Conservation (phyloP, 2,888 invertebrate genomes). For the Hypselothyrea guttata region DNA sequence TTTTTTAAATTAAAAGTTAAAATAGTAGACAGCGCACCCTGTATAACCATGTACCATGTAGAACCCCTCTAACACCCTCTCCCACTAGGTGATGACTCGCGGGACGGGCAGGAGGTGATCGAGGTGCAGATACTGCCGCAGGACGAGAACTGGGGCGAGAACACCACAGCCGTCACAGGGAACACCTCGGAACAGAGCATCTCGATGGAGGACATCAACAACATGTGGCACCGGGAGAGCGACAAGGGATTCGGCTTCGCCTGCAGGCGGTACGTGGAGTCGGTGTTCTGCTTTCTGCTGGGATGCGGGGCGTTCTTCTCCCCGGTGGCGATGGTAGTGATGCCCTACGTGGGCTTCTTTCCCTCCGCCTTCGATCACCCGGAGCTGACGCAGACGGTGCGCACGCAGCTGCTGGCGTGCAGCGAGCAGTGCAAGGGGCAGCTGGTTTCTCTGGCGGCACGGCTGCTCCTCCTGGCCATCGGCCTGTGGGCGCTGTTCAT, state of each 20-base stretch:
- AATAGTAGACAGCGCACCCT: too few relatives aligned
- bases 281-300: slow-evolving; percentile 89
- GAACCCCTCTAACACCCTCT: background rate
- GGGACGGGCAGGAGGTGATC: slow-evolving; percentile 94
- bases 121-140: slow-evolving; percentile 98
- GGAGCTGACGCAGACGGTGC: slow-evolving; percentile 87
- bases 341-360: slow-evolving; percentile 94
- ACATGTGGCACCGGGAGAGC: slow-evolving; percentile 91
- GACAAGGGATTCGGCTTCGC: slow-evolving; percentile 88
- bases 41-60: too few relatives aligned
- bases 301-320: slow-evolving; percentile 93
- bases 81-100: slow-evolving; percentile 85
- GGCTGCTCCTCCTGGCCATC: slow-evolving; percentile 92
- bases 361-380: slow-evolving; percentile 87
- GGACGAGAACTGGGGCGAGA: slow-evolving; percentile 99
- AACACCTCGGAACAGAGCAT: slow-evolving; percentile 98
- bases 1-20: too few relatives aligned
- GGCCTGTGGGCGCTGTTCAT: slow-evolving; percentile 97
- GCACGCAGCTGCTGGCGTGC: slow-evolving; percentile 89
- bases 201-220: slow-evolving; percentile 94
- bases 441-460: slow-evolving; percentile 94
- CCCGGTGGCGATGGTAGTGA: slow-evolving; percentile 96
- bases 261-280: slow-evolving; percentile 92
- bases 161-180: slow-evolving; percentile 97
- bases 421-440: slow-evolving; percentile 97